phyloP scores from a whole-genome alignment of 2,797 vertebrate genomes.

The Pseudotriccus pelzelni region DNA sequence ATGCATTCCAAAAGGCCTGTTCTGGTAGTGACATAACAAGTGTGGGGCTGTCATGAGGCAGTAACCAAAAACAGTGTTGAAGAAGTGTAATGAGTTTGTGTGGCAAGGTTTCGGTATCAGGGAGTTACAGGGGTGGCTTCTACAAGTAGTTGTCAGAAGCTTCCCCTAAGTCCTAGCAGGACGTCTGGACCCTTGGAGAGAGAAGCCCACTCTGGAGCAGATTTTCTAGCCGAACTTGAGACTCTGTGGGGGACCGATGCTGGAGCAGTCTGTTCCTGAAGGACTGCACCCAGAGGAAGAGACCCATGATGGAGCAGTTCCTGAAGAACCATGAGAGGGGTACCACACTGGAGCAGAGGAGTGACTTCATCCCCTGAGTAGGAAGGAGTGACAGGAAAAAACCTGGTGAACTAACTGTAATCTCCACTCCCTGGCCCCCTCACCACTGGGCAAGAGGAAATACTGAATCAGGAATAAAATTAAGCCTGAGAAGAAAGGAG shows the following conservation, averaged over 20 bases:
- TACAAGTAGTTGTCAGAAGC: not conserved
- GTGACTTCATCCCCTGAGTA: not conserved
- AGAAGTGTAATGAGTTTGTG: not conserved
- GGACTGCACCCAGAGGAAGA: not conserved
- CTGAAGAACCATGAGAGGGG: not conserved
- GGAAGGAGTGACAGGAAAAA: not conserved
- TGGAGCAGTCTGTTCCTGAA: not conserved
- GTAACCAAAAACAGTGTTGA: not conserved
- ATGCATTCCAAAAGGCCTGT: not conserved
- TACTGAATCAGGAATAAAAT: not conserved
- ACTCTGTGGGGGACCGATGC: fast-evolving
- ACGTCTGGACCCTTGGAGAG: not conserved
- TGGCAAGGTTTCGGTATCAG: not conserved
- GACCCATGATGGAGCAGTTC: not conserved
- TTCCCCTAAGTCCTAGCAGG: not conserved
- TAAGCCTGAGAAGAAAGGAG: not conserved
- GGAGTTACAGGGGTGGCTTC: not conserved
- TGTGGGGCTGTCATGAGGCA: not conserved
- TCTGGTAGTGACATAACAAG: not conserved
- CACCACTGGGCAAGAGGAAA: not conserved
- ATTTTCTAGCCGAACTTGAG: not conserved
- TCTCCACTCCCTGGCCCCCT: not conserved
- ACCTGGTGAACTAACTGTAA: not conserved
- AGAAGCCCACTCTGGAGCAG: not conserved
- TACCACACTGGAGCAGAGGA: fast-evolving